Base-by-base conservation (phyloP, 2,797 vertebrate genomes). In the Cetoscarus ocellatus region DNA sequence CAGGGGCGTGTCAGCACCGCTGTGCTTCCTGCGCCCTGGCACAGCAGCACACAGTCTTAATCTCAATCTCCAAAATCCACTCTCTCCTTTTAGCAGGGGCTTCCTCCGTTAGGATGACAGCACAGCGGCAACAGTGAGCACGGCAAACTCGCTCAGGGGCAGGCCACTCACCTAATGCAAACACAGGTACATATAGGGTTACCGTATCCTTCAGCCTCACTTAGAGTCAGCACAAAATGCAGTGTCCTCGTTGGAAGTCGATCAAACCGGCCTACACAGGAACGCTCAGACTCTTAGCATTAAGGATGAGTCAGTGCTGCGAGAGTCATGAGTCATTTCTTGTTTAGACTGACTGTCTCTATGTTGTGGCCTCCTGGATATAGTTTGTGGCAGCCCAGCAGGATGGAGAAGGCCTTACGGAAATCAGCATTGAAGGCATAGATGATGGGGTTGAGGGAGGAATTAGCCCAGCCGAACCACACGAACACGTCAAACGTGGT, bases 391-490 rank as follows among this genome's bases (percentile, higher is more conserved):
- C 98, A 99, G 88, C 97, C 97, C 83, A 99, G 91, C 82, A 99
- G 96, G 69, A 96, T 95, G 14, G 97, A 97, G 86, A 99, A 99
- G 3, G 98, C 98, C 91, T 96, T 97, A 78, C 98, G 97, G 87
- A 99, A 99, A 92, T 99, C 98, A 3, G 97, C 97, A 45, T 99
- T 99, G 88, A 99, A 99, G 91, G 98, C 98, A 75, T 99, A 99
- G 88, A 99, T 99, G 83, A 99, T 98, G 85, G 98, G 98, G 89
- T 99, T 99, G 83, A 99, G 94, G 59, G 98, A 99, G 43, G 98
- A 99, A 88, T 99, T 99, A 11, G 98, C 98, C 98, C 98, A 99
- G 57, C 98, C 98, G 60, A 99, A 99, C 98, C 98, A 99, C 80
- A 99, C 86, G 8, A 99, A 99, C 86, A 99, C 96, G 11, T 99